These are phyloP conservation scores for Drosophila mayri DNA, from an alignment of 1,140 invertebrate species.

Conservation along the genomic window DNA sequence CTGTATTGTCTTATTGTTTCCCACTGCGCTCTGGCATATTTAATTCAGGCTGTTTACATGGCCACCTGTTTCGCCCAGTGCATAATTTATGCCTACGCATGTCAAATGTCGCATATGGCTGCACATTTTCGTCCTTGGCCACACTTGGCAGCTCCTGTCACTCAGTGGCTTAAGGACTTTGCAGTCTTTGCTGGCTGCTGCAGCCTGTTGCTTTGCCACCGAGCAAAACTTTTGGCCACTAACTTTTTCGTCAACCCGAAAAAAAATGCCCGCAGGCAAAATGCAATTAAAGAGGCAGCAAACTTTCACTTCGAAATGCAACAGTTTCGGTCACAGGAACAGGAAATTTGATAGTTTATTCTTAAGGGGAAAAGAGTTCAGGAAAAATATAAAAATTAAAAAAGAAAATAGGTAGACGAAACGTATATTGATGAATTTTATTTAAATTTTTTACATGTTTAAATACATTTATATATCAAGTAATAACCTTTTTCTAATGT, in stretches of 20 bases:
- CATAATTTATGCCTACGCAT: slow-evolving; percentile 61
- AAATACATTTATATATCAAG: background rate
- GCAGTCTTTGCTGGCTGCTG: slow-evolving; percentile 26
- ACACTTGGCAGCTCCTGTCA: slow-evolving; percentile 47
- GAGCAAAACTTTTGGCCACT: slow-evolving; percentile 29
- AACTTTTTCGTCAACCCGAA: slow-evolving; percentile 44
- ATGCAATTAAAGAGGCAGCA: slow-evolving; percentile 45
- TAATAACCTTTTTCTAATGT: too few relatives aligned
- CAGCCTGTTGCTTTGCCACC: slow-evolving; percentile 43
- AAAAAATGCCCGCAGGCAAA: slow-evolving; percentile 51
- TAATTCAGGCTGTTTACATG: slow-evolving; percentile 28
- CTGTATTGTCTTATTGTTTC: slow-evolving; percentile 20
- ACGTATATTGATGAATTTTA: rapidly evolving
- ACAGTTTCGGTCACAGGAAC: slow-evolving; percentile 9
- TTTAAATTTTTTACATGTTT: background rate
- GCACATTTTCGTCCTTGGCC: slow-evolving; percentile 26
- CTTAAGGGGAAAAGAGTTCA: background rate
- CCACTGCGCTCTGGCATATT: slow-evolving; percentile 9
- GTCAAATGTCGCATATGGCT: slow-evolving; percentile 54
- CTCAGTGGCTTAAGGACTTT: slow-evolving; percentile 54
- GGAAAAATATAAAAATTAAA: background rate
- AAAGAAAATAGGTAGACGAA: too few relatives aligned
- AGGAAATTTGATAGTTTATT: slow-evolving; percentile 3
- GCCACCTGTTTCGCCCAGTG: slow-evolving; percentile 42
- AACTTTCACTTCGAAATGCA: slow-evolving; percentile 28